Evolutionary conservation across 1,140 invertebrate species (phyloP).

Genomic region (Zaprionus nigranus): DNA sequence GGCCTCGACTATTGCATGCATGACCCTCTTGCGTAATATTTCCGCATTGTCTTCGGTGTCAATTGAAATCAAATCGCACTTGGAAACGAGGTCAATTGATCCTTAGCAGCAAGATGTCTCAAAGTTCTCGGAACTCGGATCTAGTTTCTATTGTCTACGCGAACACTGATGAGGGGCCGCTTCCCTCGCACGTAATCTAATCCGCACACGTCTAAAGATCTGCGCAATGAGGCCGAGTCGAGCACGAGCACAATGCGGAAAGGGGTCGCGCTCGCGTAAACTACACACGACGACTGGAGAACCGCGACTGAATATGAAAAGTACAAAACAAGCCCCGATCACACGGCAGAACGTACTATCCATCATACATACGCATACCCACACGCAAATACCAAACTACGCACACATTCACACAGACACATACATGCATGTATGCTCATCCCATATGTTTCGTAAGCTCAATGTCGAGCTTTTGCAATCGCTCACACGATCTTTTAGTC

Average conservation of each 20-base stretch:
- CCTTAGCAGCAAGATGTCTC: conserved; percentile 3
- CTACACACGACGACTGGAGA: conserved; percentile 68
- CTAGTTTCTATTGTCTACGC: conserved; percentile 23
- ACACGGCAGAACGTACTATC: neutral
- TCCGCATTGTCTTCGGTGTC: conserved; percentile 37
- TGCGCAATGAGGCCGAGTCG: conserved; percentile 21
- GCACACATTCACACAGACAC: neutral
- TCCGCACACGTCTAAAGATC: conserved; percentile 4
- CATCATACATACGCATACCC: neutral
- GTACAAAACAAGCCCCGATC: conserved; percentile 27
- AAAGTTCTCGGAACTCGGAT: conserved; percentile 3
- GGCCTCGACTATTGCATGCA: conserved; percentile 20
- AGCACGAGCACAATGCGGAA: neutral
- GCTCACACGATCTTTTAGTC: neutral
- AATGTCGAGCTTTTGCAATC: conserved; percentile 9
- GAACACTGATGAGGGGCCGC: neutral
- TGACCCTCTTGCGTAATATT: conserved; percentile 33
- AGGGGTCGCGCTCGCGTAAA: conserved; percentile 34
- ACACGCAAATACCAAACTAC: neutral
- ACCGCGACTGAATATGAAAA: conserved; percentile 54
- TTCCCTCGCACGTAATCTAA: conserved; percentile 8
- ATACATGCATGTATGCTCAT: neutral
- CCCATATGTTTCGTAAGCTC: conserved; percentile 3
- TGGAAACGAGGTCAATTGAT: conserved; percentile 62
- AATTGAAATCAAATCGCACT: conserved; percentile 51